Percentiles rank a stretch among this genome's conserved stretches.
Evolutionary conservation across 1,140 invertebrate genomes (phyloP).

Genomic region (Telenomus remus): DNA sequence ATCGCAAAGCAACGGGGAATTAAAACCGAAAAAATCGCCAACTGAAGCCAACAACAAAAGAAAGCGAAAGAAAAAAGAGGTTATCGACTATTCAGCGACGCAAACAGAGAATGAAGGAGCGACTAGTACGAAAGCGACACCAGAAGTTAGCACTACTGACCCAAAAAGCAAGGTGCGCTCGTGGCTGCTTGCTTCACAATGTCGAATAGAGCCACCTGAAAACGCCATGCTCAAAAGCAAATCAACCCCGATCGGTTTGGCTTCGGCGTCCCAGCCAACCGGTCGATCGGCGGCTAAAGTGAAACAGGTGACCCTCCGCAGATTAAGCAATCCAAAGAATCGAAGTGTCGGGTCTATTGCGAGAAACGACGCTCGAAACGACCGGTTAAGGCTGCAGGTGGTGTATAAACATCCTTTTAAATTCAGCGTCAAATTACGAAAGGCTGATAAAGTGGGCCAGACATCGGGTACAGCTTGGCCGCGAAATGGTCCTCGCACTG

Average conservation of each 20-base stretch:
- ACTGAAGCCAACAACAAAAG: conserved; percentile 66
- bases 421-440: conserved; percentile 86
- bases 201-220: conserved; percentile 61
- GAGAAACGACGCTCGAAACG: conserved; percentile 71
- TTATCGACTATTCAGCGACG: conserved; percentile 85
- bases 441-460: conserved; percentile 77
- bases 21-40: conserved; percentile 61
- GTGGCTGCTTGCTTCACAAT: conserved; percentile 86
- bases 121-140: conserved; percentile 47
- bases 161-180: conserved; percentile 88
- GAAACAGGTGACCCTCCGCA: conserved; percentile 59
- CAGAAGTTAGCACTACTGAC: conserved; percentile 74
- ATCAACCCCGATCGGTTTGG: conserved; percentile 81
- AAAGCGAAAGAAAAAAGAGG: conserved; percentile 80
- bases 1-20: conserved; percentile 16
- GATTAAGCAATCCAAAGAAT: conserved; percentile 62
- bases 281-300: conserved; percentile 30
- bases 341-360: conserved; percentile 59
- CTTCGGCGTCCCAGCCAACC: conserved; percentile 58
- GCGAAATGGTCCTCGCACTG: conserved; percentile 67
- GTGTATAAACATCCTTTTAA: conserved; percentile 91
- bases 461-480: conserved; percentile 36
- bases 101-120: conserved; percentile 76
- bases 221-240: conserved; percentile 79
- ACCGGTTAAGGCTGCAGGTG: conserved; percentile 85